These are phyloP conservation scores for Psittacula derbiana DNA, from an alignment of 2,797 vertebrate genomes.

Conservation along the genomic window DNA sequence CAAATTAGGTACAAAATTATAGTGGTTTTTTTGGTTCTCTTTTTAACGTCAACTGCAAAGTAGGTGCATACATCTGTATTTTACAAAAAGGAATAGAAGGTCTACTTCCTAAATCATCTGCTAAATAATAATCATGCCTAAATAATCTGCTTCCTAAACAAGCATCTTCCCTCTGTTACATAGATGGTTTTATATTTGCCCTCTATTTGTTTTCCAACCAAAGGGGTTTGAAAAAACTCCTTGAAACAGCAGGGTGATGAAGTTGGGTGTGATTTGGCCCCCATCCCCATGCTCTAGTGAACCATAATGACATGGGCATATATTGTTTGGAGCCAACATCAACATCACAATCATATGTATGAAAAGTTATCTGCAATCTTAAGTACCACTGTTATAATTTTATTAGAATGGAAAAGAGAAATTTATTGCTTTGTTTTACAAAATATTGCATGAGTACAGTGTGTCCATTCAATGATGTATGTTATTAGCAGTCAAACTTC, in stretches of 20 bases:
- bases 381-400: background rate
- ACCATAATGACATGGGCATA: background rate
- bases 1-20: background rate
- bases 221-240: accelerated
- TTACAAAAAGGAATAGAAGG: background rate
- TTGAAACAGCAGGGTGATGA: background rate
- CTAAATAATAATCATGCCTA: too few relatives aligned
- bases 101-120: background rate
- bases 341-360: background rate
- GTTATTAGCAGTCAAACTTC: background rate
- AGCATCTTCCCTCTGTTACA: background rate
- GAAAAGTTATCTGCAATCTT: background rate
- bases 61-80: background rate
- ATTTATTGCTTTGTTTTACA: background rate
- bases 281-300: background rate
- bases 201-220: background rate
- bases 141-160: background rate
- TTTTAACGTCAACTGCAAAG: background rate
- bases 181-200: background rate
- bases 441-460: background rate
- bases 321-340: background rate
- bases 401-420: background rate
- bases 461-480: background rate
- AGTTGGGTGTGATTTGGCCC: background rate
- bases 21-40: background rate